phyloP scores from a whole-genome alignment of 2,888 invertebrate genomes.

The Pteria penguin region DNA sequence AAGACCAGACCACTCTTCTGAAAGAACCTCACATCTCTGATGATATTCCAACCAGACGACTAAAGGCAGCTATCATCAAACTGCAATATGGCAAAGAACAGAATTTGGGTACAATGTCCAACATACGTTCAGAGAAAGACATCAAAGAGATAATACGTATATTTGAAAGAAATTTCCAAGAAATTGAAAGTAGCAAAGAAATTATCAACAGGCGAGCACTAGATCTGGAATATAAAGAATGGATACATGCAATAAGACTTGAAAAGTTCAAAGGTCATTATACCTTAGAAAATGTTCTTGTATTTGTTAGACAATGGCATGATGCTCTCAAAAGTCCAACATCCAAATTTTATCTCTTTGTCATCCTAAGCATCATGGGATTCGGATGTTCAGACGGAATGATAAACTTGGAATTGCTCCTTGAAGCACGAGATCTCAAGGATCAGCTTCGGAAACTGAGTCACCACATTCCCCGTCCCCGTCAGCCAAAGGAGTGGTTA shows the following conservation, averaged over 20 bases:
- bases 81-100: constrained; percentile 29
- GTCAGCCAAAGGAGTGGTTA: constrained; percentile 53
- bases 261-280: constrained; percentile 14
- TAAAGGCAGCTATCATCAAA: constrained; percentile 46
- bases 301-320: constrained; percentile 43
- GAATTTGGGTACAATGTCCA: constrained; percentile 31
- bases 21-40: constrained; percentile 22
- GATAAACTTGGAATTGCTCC: constrained; percentile 37
- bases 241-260: constrained; percentile 51
- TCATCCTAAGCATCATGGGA: constrained; percentile 50
- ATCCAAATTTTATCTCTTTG: constrained; percentile 49
- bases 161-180: constrained; percentile 47
- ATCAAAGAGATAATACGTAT: constrained; percentile 34
- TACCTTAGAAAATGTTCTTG: constrained; percentile 42
- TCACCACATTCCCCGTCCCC: constrained; percentile 32
- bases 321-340: constrained; percentile 37
- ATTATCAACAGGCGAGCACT: constrained; percentile 39
- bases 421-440: constrained; percentile 41
- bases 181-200: constrained; percentile 12
- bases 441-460: constrained; percentile 39
- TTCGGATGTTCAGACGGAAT: constrained; percentile 37
- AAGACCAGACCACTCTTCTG: constrained; percentile 16
- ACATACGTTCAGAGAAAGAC: constrained; percentile 29
- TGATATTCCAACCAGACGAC: constrained; percentile 28
- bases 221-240: constrained; percentile 49